Percentiles rank a stretch among this genome's conserved stretches.
phyloP scores from a whole-genome alignment of 2,888 invertebrate species.

The Harpalus rubripes region DNA sequence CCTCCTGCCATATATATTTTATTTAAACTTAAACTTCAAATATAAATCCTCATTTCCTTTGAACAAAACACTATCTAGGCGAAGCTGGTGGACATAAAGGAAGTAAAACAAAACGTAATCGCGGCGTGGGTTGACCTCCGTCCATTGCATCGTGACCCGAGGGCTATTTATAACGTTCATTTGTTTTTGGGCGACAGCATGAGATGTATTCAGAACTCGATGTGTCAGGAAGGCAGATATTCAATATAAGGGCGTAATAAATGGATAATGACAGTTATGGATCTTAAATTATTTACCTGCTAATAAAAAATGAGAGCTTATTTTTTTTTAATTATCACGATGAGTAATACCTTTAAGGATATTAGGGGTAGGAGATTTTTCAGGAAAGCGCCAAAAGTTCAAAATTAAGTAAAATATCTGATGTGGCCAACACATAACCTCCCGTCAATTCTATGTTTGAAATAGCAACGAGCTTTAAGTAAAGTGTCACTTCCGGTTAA shows the following conservation, averaged over 20 bases:
- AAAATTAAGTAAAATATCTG: too few species aligned
- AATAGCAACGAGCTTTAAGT: too few species aligned
- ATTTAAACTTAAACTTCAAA: neutral
- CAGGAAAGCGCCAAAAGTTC: too few species aligned
- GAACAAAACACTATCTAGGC: neutral
- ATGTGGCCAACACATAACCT: too few species aligned
- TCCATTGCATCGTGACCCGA: slow-evolving; percentile 39
- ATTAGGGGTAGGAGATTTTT: too few species aligned
- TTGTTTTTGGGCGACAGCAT: slow-evolving; percentile 21
- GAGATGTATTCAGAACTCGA: neutral
- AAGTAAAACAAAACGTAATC: slow-evolving; percentile 16
- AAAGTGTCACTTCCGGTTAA: too few species aligned
- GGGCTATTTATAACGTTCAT: slow-evolving; percentile 48
- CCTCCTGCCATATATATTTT: neutral
- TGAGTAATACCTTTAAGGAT: too few species aligned
- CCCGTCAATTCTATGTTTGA: too few species aligned
- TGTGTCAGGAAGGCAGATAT: neutral
- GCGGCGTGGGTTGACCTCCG: neutral
- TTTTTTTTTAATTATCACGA: too few species aligned
- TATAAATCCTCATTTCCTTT: neutral
- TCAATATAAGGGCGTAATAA: neutral
- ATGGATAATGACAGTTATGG: neutral
- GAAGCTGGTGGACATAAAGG: neutral
- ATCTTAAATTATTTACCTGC: too few species aligned
- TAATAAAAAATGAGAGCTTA: too few species aligned